Percentiles rank a stretch among this genome's conserved stretches.
Evolutionary conservation across 1,140 invertebrate species (phyloP).

Genomic region (Monochamus saltuarius): DNA sequence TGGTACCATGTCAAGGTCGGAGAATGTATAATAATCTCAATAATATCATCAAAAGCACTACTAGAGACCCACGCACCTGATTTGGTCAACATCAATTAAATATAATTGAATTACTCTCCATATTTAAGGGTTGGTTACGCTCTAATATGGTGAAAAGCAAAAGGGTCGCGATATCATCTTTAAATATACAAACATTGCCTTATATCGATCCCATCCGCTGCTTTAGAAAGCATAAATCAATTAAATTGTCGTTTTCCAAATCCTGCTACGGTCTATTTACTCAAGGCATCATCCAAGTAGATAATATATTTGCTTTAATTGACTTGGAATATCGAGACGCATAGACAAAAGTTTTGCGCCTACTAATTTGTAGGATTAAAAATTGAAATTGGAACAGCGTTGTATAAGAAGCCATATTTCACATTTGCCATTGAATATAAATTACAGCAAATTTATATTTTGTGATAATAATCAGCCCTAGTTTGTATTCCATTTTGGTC

Average conservation of each 20-base stretch:
- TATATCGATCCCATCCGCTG: too few species aligned
- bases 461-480: not conserved
- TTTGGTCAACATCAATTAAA: too few species aligned
- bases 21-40: too few species aligned
- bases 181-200: too few species aligned
- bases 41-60: too few species aligned
- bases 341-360: not conserved
- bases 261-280: slow-evolving; percentile 34
- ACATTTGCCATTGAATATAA: not conserved
- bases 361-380: not conserved
- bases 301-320: slow-evolving; percentile 34
- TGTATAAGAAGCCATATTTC: not conserved
- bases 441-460: not conserved
- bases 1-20: too few species aligned
- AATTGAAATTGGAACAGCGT: not conserved
- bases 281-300: slow-evolving; percentile 32
- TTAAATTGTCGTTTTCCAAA: slow-evolving; percentile 37
- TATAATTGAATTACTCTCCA: too few species aligned
- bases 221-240: slow-evolving; percentile 34
- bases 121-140: too few species aligned
- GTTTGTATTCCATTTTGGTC: too few species aligned
- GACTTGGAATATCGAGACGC: slow-evolving; percentile 23
- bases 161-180: too few species aligned
- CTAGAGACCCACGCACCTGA: too few species aligned
- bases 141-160: too few species aligned